Conservation (phyloP, 2,113 vertebrate genomes). For the Poecilia latipinna region DNA sequence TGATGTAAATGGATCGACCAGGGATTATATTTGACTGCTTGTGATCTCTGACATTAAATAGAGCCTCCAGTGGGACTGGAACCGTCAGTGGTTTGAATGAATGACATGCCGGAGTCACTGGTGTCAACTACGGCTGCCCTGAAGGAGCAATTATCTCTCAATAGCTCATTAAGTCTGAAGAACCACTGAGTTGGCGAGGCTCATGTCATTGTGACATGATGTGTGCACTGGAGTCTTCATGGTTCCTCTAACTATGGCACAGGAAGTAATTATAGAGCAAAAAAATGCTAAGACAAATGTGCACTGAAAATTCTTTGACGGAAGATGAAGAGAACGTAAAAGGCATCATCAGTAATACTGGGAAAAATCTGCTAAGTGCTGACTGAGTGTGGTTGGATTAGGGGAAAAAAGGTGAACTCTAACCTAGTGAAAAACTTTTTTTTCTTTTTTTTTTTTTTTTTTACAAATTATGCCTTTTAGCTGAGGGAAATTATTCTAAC, state of each 20-base stretch:
- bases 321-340: neutral
- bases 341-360: neutral
- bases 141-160: constrained; percentile 65
- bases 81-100: constrained; percentile 29
- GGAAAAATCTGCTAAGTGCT: too few relatives aligned
- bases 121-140: constrained; percentile 49
- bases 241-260: neutral
- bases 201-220: neutral
- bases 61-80: constrained; percentile 25
- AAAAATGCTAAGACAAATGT: neutral
- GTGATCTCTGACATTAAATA: constrained; percentile 11
- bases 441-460: neutral
- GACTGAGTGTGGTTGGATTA: too few relatives aligned
- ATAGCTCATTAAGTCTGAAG: constrained; percentile 51
- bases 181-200: constrained; percentile 26
- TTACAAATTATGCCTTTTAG: neutral
- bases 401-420: too few relatives aligned
- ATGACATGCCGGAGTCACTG: constrained; percentile 40
- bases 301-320: neutral
- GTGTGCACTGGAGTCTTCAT: neutral
- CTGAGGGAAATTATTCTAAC: neutral
- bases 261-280: neutral
- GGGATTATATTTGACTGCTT: constrained; percentile 13
- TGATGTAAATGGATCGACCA: constrained; percentile 42
- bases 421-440: too few relatives aligned